Conservation (phyloP, 37 sponge, comb jelly and placozoan species). For the Amphimedon queenslandica region DNA sequence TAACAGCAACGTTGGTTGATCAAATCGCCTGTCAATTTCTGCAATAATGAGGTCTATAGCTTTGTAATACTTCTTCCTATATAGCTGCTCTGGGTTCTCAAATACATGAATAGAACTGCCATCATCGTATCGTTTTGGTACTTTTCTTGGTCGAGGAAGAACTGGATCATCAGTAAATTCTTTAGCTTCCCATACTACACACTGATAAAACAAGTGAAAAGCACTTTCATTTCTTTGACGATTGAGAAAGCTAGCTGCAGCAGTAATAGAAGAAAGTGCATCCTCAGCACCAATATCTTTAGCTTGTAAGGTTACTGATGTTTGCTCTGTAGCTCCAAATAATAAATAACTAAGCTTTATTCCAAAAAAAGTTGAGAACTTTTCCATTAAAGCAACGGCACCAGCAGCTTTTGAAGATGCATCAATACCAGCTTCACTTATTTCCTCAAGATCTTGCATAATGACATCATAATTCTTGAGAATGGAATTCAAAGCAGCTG, state of each 20-base stretch:
- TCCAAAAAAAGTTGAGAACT: constrained; percentile 63
- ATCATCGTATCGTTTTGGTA: constrained; percentile 5
- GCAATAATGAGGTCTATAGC: constrained; percentile 21
- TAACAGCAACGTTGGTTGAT: constrained; percentile 17
- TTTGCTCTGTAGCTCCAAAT: constrained; percentile 16
- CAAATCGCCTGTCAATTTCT: constrained; percentile 34
- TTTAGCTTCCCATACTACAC: background rate
- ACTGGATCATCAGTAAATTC: constrained; percentile 12
- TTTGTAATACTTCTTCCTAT: constrained; percentile 21
- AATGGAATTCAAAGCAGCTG: constrained; percentile 17
- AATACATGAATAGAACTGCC: background rate
- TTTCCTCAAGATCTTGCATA: constrained; percentile 8
- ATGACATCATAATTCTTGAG: constrained; percentile 28
- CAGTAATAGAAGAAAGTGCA: constrained; percentile 17
- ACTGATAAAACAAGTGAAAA: constrained; percentile 20
- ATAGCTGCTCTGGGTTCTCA: constrained; percentile 3
- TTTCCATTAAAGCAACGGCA: constrained; percentile 22
- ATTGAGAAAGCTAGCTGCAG: constrained; percentile 26
- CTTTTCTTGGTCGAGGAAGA: constrained; percentile 30
- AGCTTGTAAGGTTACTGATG: constrained; percentile 20
- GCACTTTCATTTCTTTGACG: constrained; percentile 22
- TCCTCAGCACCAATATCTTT: constrained; percentile 10
- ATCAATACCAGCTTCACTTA: constrained; percentile 8
- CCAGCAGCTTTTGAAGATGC: constrained; percentile 24
- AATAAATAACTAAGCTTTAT: constrained; percentile 39